A percentile compares a stretch with the other conserved stretches of the same genome.
These are phyloP conservation scores for Thaumatotibia leucotreta DNA, from an alignment of 1,140 invertebrate species.

Conservation along the genomic window DNA sequence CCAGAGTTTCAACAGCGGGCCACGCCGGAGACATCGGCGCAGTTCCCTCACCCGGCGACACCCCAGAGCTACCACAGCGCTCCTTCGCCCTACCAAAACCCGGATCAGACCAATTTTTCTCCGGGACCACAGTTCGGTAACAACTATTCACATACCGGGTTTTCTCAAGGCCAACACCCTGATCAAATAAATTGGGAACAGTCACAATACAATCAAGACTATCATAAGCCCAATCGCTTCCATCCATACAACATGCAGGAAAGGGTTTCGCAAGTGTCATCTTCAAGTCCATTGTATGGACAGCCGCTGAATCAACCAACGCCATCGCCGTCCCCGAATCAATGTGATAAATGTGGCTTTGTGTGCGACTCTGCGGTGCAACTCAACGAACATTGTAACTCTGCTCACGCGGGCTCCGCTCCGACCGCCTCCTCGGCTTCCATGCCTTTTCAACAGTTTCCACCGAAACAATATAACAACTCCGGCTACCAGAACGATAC, in stretches of 20 bases:
- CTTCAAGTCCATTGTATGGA: constrained; percentile 80
- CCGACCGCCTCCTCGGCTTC: constrained; percentile 53
- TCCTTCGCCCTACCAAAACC: constrained; percentile 78
- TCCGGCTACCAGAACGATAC: constrained; percentile 54
- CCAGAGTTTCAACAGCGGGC: constrained; percentile 77
- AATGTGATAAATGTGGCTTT: constrained; percentile 89
- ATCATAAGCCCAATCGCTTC: constrained; percentile 71
- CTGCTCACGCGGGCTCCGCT: constrained; percentile 79
- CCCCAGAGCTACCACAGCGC: constrained; percentile 79
- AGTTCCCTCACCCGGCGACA: constrained; percentile 78
- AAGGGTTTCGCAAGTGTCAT: constrained; percentile 77
- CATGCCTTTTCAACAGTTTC: constrained; percentile 73
- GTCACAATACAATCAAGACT: constrained; percentile 74
- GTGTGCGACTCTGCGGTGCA: constrained; percentile 84
- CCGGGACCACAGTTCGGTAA: constrained; percentile 70
- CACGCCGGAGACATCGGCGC: constrained; percentile 74
- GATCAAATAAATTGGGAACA: constrained; percentile 72
- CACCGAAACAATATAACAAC: constrained; percentile 62
- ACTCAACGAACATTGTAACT: constrained; percentile 83
- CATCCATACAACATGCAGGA: constrained; percentile 76
- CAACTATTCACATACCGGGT: constrained; percentile 69
- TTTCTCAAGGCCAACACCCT: constrained; percentile 70
- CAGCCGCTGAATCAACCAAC: constrained; percentile 76
- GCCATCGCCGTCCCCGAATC: constrained; percentile 80
- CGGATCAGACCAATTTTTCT: constrained; percentile 77